Evolutionary conservation across 2,888 invertebrate genomes (phyloP), one percentile per base, ranked within the genome.

Genomic region (Apodemia zela): DNA sequence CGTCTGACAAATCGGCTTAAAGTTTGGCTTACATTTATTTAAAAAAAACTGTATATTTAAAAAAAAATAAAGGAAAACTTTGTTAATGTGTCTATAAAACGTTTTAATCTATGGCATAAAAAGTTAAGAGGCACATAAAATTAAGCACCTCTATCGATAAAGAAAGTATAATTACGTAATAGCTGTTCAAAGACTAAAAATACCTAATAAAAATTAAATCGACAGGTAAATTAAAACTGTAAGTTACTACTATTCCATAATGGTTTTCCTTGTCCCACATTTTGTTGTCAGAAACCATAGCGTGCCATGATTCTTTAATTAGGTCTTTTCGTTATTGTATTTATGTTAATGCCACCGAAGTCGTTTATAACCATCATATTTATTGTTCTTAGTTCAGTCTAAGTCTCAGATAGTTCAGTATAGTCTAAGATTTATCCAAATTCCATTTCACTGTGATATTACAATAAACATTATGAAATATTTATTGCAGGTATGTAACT

Each of bases 221-320:
- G 21, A 18, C 11, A 21, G 51, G 21, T 51, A 51, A 51, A 51
- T 21, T 10, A 21, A 18, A 51, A 11, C 51, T 11, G 51, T 51
- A 21, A 51, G 18, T 49, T 49, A 49, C 49, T 49, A 49, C 10
- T 17, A 18, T 21, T 18, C 10, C 51, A 51, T 11, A 51, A 62
- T 58, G 17, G 45, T 62, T 67, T 67, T 67, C 68, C 69, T 69
- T 69, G 68, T 65, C 68, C 69, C 63, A 67, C 61, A 65, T 67
- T 63, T 25, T 54, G 38, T 57, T 64, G 54, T 47, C 64, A 66
- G 68, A 68, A 66, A 69, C 60, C 61, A 65, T 69, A 60, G 69
- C 69, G 69, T 69, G 69, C 42, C 4, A 18, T 42, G 38, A 25
- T 42, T 58, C 45, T 17, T 17, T 58, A 62, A 58, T 62, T 29